A percentile compares a stretch with the other conserved stretches of the same genome.
Conservation (phyloP, 2,888 invertebrate species). For the Pyrrhosoma nymphula region DNA sequence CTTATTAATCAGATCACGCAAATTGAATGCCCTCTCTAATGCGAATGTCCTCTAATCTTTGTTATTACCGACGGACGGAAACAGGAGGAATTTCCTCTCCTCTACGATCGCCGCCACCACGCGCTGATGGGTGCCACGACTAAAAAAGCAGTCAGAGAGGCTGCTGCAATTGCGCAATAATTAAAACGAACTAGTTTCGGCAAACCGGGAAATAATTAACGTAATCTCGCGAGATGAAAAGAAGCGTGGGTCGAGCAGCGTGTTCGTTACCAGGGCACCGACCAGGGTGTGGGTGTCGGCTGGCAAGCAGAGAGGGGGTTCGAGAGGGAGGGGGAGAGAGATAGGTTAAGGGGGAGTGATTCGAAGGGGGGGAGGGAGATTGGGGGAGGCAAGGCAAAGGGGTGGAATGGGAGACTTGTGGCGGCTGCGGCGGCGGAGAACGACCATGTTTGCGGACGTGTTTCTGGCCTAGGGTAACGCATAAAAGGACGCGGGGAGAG, state of each 20-base stretch:
- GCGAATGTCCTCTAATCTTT: neutral
- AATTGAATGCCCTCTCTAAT: neutral
- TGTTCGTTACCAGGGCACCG: neutral
- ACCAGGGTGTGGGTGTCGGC: neutral
- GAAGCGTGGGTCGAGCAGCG: neutral
- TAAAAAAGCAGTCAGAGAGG: neutral
- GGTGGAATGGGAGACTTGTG: no score
- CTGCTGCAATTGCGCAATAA: neutral
- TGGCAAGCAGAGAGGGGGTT: neutral
- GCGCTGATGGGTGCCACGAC: neutral
- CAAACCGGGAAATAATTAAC: constrained; percentile 24
- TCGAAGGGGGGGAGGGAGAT: neutral
- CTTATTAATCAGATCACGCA: neutral
- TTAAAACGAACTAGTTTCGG: constrained; percentile 22
- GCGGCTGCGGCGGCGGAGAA: neutral
- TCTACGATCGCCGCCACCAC: neutral
- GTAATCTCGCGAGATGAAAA: neutral
- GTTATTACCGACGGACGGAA: neutral
- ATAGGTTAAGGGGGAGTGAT: neutral
- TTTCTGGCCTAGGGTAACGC: constrained; percentile 16
- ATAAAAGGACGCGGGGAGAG: neutral
- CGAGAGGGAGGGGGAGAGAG: neutral
- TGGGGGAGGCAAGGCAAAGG: neutral
- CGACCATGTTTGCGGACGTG: constrained; percentile 27
- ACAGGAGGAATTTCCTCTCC: neutral